Conservation (phyloP, 2,888 invertebrate genomes). For the Cynaeus angustus region DNA sequence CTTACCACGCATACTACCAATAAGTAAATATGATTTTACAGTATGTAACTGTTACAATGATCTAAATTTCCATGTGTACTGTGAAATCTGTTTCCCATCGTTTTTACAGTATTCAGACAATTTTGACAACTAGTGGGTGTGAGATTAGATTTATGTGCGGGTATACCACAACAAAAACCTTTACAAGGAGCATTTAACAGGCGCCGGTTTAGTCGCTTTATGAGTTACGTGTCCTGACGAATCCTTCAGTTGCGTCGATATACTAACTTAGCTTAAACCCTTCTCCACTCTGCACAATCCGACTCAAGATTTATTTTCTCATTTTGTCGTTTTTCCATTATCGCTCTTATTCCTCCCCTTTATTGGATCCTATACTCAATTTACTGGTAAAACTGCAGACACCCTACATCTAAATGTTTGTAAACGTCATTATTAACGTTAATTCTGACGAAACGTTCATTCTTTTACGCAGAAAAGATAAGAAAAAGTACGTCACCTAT, state of each 20-base stretch:
- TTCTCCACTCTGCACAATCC: slow-evolving; percentile 59
- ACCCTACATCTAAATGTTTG: slow-evolving; percentile 19
- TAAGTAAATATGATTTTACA: no score
- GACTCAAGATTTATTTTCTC: slow-evolving; percentile 60
- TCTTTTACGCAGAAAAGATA: no score
- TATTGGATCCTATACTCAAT: slow-evolving; percentile 47
- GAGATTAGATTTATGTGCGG: no score
- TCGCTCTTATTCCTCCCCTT: slow-evolving; percentile 55
- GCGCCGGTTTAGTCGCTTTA: slow-evolving; percentile 52
- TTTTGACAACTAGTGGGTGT: no score
- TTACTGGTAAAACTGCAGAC: slow-evolving; percentile 41
- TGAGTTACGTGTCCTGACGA: slow-evolving; percentile 55
- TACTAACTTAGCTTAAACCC: slow-evolving; percentile 59
- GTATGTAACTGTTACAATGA: no score
- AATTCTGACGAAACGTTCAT: not conserved
- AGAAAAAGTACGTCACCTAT: no score
- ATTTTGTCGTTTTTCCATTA: slow-evolving; percentile 60
- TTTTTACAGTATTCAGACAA: no score
- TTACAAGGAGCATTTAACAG: slow-evolving; percentile 33
- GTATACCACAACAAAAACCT: slow-evolving; percentile 9
- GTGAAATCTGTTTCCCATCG: no score
- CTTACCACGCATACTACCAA: no score
- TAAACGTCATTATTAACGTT: slow-evolving; percentile 27
- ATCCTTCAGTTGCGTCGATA: slow-evolving; percentile 56
- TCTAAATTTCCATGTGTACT: no score